Evolutionary conservation across 2,888 invertebrate species (phyloP).

Genomic region (Scaptomyza flava): DNA sequence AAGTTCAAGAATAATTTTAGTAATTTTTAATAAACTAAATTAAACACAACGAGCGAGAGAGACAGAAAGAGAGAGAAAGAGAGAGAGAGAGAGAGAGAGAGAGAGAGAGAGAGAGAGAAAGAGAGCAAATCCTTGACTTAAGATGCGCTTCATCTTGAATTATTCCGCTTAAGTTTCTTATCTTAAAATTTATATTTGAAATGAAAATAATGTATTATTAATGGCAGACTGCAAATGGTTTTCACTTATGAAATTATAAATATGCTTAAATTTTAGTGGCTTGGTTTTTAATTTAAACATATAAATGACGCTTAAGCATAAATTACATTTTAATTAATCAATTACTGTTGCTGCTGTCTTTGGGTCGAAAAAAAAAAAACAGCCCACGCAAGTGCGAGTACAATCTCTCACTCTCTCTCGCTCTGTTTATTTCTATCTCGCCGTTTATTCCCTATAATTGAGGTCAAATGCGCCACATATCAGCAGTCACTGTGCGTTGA

Average conservation of each 20-base stretch:
- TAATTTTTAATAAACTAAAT: constrained; percentile 11
- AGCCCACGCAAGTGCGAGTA: constrained; percentile 3
- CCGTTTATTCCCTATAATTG: constrained; percentile 20
- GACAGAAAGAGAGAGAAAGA: background rate
- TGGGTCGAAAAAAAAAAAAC: background rate
- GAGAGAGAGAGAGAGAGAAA: background rate
- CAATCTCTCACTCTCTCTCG: constrained; percentile 10
- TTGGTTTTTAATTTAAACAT: background rate
- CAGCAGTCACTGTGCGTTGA: constrained; percentile 21
- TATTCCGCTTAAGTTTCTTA: background rate
- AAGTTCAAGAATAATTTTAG: constrained; percentile 35
- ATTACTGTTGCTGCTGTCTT: constrained; percentile 3
- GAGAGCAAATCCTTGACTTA: constrained; percentile 5
- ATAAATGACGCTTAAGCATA: constrained; percentile 13
- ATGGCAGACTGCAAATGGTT: constrained; percentile 14
- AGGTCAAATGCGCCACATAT: constrained; percentile 46
- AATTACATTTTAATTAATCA: constrained; percentile 48
- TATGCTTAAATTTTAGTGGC: background rate
- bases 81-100: constrained; percentile 13
- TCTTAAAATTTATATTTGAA: background rate
- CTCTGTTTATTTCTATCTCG: background rate
- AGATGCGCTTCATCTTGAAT: background rate
- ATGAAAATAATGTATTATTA: constrained; percentile 13
- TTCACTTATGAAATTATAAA: background rate
- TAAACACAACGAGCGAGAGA: too few relatives aligned